Evolutionary conservation across 2,888 invertebrate species (phyloP), one percentile per base, ranked within the genome.

Genomic region (Amblyjoppa fuscipennis): DNA sequence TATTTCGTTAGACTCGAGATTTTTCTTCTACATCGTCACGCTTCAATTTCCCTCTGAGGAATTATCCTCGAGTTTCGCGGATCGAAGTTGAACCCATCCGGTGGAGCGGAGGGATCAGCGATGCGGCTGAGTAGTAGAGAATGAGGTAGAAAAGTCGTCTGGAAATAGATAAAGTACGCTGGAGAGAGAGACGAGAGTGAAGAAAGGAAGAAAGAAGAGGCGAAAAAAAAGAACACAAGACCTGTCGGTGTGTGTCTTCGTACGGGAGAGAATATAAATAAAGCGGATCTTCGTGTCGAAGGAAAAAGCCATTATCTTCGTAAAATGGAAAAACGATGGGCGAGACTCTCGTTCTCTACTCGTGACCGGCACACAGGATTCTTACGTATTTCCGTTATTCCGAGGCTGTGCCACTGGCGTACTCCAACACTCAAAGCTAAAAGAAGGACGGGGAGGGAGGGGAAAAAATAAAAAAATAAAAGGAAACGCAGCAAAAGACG

Each of bases 281-380:
- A 82, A 85, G 68, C 78, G 85, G 78, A 85, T 85, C 82, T 82
- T 79, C 78, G 82, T 79, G 82, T 85, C 82, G 82, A 82, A 74
- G 78, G 85, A 82, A 84, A 84, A 85, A 85, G 85, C 85, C 79
- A 85, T 85, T 85, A 85, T 82, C 85, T 82, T 82, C 78, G 82
- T 45, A 79, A 79, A 85, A 85, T 82, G 82, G 78, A 79, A 82
- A 82, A 85, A 82, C 69, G 64, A 49, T 49, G 59, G 45, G 69
- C 74, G 70, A 78, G 61, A 31, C 49, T 61, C 51, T 75, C 49
- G 75, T 70, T 79, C 70, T 79, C 53, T 70, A 75, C 41, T 68
- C 38, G 66, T 77, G 56, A 61, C 45, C 56, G 45, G 73, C 61
- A 61, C 69, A 74, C 73, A 7, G 45, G 74, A 38, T n/a, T 73